phyloP scores from a whole-genome alignment of 1,140 invertebrate species.

The Cydia splendana region DNA sequence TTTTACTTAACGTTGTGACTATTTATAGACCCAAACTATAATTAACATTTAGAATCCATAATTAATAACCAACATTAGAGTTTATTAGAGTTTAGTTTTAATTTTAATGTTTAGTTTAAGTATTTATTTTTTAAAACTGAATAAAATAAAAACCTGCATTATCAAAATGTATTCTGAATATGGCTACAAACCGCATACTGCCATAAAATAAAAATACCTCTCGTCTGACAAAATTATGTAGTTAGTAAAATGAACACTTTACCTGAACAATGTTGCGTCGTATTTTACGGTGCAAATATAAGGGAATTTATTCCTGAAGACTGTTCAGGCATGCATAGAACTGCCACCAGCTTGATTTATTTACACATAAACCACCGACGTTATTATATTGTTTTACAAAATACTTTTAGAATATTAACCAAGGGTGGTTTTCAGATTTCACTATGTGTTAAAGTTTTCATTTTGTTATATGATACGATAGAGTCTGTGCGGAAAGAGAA shows the following conservation, averaged over 20 bases:
- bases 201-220: constrained; percentile 5
- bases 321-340: constrained; percentile 20
- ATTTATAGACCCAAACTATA: too few species aligned
- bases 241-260: neutral
- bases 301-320: constrained; percentile 24
- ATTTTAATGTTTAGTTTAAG: too few species aligned
- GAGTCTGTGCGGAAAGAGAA: too few species aligned
- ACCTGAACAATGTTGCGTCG: constrained; percentile 1
- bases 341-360: constrained; percentile 18
- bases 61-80: too few species aligned
- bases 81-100: too few species aligned
- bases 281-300: constrained; percentile 7
- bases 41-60: too few species aligned
- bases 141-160: too few species aligned
- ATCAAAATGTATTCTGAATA: neutral
- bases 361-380: neutral
- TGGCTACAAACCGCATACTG: neutral
- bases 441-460: too few species aligned
- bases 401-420: neutral
- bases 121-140: too few species aligned
- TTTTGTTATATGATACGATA: too few species aligned
- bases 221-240: neutral
- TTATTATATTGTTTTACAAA: neutral
- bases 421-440: too few species aligned
- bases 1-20: too few species aligned